A percentile compares a stretch with the other conserved stretches of the same genome.
Conservation (phyloP, 2,797 vertebrate genomes). For the Manis javanica region DNA sequence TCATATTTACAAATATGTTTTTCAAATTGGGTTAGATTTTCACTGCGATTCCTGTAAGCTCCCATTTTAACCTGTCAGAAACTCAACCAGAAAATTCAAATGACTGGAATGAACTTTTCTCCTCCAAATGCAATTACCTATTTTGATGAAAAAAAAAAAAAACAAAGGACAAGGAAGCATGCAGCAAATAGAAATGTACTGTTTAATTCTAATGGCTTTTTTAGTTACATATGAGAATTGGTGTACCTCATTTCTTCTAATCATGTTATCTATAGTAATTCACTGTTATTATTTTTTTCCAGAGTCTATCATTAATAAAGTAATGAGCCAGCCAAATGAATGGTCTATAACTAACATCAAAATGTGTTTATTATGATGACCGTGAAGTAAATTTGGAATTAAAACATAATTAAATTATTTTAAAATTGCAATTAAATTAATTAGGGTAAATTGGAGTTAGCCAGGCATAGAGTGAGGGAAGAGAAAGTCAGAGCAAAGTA, state of each 20-base stretch:
- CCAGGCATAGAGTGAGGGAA: background rate
- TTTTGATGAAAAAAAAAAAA: slow-evolving; percentile 33
- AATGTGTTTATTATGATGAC: background rate
- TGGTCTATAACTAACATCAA: background rate
- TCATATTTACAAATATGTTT: background rate
- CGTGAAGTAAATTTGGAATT: background rate
- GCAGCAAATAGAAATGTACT: background rate
- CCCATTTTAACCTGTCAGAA: background rate
- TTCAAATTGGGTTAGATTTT: slow-evolving; percentile 20
- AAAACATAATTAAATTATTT: slow-evolving; percentile 3
- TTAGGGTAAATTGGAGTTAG: background rate
- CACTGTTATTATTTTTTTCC: background rate
- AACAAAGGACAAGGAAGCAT: slow-evolving; percentile 38
- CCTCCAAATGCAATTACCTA: background rate
- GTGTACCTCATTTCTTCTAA: background rate
- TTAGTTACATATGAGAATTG: background rate
- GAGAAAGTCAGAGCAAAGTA: background rate
- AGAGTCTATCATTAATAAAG: background rate
- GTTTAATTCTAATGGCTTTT: slow-evolving; percentile 41
- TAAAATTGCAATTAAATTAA: slow-evolving; percentile 26
- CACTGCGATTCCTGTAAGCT: background rate
- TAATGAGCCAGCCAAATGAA: slow-evolving; percentile 10
- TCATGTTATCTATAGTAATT: background rate
- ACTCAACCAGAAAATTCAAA: slow-evolving; percentile 24
- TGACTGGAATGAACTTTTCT: slow-evolving; percentile 24